A percentile compares a stretch with the other conserved stretches of the same genome.
These are phyloP conservation scores for Ceyx erithaca DNA, from an alignment of 2,797 vertebrate genomes.

Conservation along the genomic window DNA sequence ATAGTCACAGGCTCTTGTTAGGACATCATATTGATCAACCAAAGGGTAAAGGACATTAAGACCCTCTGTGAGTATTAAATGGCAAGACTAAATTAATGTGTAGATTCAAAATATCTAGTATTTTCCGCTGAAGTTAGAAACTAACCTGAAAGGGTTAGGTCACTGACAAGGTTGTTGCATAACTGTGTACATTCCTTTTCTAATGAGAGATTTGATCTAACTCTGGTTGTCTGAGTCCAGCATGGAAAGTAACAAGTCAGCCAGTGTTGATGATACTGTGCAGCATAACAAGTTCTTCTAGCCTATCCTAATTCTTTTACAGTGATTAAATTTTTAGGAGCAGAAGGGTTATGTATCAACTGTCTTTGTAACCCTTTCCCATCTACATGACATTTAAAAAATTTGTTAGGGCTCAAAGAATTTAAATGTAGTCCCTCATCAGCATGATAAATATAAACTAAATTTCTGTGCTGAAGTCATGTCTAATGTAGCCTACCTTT, in stretches of 20 bases:
- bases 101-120: background rate
- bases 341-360: background rate
- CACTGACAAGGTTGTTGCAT: slow-evolving; percentile 29
- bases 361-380: slow-evolving; percentile 20
- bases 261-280: slow-evolving; percentile 13
- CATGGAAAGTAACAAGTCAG: background rate
- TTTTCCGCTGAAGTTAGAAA: background rate
- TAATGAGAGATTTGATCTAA: slow-evolving; percentile 43
- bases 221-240: slow-evolving; percentile 8
- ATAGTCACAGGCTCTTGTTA: background rate
- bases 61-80: background rate
- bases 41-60: background rate
- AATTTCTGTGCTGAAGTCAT: background rate
- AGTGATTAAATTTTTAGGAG: slow-evolving; percentile 67
- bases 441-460: background rate
- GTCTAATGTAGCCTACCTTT: background rate
- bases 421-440: background rate
- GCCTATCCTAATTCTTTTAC: slow-evolving; percentile 64
- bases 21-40: background rate
- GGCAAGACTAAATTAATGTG: background rate
- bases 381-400: slow-evolving; percentile 7
- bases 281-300: slow-evolving; percentile 57
- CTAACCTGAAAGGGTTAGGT: slow-evolving; percentile 11
- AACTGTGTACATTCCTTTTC: slow-evolving; percentile 43
- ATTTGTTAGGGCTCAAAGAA: background rate